Evolutionary conservation across 2,797 vertebrate genomes (phyloP), one percentile per base, ranked within the genome.

Genomic region (Amazona finschi): DNA sequence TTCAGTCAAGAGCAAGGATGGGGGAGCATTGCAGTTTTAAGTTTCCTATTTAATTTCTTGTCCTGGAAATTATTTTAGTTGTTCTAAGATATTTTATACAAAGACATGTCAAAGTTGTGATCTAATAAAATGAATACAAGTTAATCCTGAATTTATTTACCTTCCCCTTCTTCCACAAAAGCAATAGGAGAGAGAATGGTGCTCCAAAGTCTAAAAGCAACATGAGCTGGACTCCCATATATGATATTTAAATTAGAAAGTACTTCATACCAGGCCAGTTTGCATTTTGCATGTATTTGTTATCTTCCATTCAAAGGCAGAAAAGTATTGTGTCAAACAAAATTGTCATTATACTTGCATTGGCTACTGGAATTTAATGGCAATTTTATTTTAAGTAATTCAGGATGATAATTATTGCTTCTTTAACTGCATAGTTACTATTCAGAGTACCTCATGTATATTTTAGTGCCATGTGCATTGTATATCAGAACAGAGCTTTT

Each of bases 401-500:
- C 65, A 25, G 76, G 72, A 36, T 53, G 75, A 49, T 89, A 80
- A 93, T 95, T 85, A 61, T 2, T 87, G 82, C 89, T 81, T 87
- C 22, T 1, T 47, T 89, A 64, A 81, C 86, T 83, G 72, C 79
- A 10, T 7, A 33, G 89, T 70, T 92, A 44, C 76, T 89, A 91
- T 88, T 96, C 82, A 85, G 82, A 73, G 76, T 62, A 77, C 14
- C 81, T 95, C 79, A 39, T 75, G 73, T 79, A 38, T 77, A 72
- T 89, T 89, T 89, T 57, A n/a, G 73, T 79, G 62, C 64, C 8
- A 6, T 49, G 30, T 46, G 61, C 28, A 4, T 70, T 87, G 74
- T 5, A 7, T 74, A 80, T 85, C 85, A 70, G 72, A 77, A 80
- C 70, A 95, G 90, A 93, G 81, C 94, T 93, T 96, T 80, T 91